Evolutionary conservation across 2,113 vertebrate genomes (phyloP).

Genomic region (Oryzias celebensis): DNA sequence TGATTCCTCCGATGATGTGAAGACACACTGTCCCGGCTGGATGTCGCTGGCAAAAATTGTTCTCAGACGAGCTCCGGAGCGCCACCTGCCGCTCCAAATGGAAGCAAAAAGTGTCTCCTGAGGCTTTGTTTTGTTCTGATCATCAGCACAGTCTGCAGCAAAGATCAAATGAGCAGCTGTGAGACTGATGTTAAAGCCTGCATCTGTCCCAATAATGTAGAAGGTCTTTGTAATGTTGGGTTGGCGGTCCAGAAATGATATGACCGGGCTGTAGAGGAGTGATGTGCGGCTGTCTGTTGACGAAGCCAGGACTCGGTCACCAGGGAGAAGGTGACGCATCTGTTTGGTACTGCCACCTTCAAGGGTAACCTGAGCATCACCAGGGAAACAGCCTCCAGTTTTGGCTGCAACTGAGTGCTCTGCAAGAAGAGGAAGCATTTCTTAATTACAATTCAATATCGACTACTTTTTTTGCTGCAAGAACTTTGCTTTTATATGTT

Average conservation of each 20-base stretch:
- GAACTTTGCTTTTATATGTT: background rate
- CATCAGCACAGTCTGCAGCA: slow-evolving; percentile 77
- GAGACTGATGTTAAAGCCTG: slow-evolving; percentile 82
- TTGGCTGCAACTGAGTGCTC: slow-evolving; percentile 97
- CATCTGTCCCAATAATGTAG: slow-evolving; percentile 82
- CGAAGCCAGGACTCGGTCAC: slow-evolving; percentile 89
- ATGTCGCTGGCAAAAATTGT: slow-evolving; percentile 88
- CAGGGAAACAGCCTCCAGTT: slow-evolving; percentile 95
- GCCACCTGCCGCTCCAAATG: background rate
- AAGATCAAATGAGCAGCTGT: slow-evolving; percentile 93
- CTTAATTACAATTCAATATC: too few relatives aligned
- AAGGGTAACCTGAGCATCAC: slow-evolving; percentile 79
- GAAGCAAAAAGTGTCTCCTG: slow-evolving; percentile 7
- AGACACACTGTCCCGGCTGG: slow-evolving; percentile 86
- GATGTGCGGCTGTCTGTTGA: slow-evolving; percentile 77
- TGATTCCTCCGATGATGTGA: slow-evolving; percentile 46
- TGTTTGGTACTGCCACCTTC: slow-evolving; percentile 78
- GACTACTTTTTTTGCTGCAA: too few relatives aligned
- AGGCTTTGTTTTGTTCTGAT: slow-evolving; percentile 9
- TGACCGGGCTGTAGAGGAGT: slow-evolving; percentile 88
- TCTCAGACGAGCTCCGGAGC: slow-evolving; percentile 55
- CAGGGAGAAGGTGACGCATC: slow-evolving; percentile 83
- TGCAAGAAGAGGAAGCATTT: slow-evolving; percentile 56
- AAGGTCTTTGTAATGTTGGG: slow-evolving; percentile 79
- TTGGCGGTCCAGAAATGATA: slow-evolving; percentile 89